phyloP scores from a whole-genome alignment of 2,113 vertebrate genomes.

The Bolborhynchus lineola region DNA sequence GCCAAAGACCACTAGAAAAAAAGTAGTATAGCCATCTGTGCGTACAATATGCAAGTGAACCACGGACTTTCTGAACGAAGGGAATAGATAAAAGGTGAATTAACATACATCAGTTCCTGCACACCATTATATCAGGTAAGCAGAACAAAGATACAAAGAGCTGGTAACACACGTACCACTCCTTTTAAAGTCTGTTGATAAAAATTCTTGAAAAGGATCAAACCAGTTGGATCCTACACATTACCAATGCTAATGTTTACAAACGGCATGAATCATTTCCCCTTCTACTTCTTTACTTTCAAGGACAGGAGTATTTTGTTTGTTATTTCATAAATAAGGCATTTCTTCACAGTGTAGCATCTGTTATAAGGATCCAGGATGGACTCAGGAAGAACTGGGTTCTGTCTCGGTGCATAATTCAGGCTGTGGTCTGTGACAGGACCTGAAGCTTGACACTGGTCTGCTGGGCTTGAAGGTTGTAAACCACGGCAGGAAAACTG shows the following conservation, averaged over 20 bases:
- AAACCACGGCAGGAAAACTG: background rate
- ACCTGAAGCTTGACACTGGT: background rate
- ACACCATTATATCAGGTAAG: accelerated
- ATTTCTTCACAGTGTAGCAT: accelerated
- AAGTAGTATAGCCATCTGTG: background rate
- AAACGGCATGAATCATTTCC: background rate
- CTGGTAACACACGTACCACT: background rate
- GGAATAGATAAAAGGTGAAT: background rate
- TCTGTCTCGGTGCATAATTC: background rate
- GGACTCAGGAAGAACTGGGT: background rate
- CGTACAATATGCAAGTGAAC: background rate
- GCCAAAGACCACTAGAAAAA: background rate
- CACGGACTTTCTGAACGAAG: background rate
- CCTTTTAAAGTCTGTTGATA: background rate
- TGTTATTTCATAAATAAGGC: background rate
- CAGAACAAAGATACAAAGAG: background rate
- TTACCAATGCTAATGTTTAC: background rate
- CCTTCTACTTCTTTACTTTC: background rate
- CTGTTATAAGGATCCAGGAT: accelerated
- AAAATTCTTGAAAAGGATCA: background rate
- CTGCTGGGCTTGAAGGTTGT: background rate
- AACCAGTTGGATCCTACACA: background rate
- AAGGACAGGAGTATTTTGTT: background rate
- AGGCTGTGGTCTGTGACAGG: accelerated
- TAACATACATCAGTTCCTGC: background rate